phyloP scores from a whole-genome alignment of 2,113 vertebrate genomes.

The Hiodon tergisus region DNA sequence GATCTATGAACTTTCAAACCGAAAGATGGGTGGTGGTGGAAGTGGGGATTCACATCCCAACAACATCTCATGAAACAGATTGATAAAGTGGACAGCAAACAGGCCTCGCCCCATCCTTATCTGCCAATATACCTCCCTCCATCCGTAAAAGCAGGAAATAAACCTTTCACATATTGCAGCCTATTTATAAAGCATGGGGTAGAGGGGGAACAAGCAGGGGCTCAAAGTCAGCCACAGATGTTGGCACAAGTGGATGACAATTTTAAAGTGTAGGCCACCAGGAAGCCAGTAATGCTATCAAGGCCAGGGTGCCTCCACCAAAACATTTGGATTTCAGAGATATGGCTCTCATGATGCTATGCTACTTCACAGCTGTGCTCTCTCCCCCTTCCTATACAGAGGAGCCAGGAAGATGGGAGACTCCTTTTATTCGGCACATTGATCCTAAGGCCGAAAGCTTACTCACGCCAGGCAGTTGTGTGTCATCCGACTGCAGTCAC shows the following conservation, averaged over 20 bases:
- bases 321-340: conserved; percentile 42
- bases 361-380: conserved; percentile 22
- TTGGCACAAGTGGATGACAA: conserved; percentile 34
- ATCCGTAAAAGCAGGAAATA: conserved; percentile 17
- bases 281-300: conserved; percentile 38
- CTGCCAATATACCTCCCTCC: conserved; percentile 13
- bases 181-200: conserved; percentile 36
- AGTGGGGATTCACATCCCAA: conserved; percentile 47
- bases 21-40: conserved; percentile 26
- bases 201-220: conserved; percentile 5
- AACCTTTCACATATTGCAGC: conserved; percentile 30
- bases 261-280: conserved; percentile 44
- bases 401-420: too few relatives aligned
- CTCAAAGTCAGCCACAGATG: conserved; percentile 33
- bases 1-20: conserved; percentile 55
- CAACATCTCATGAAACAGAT: conserved; percentile 50
- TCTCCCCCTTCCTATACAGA: not conserved
- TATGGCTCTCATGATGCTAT: conserved; percentile 19
- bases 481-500: not conserved
- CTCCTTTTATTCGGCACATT: too few relatives aligned
- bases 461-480: too few relatives aligned
- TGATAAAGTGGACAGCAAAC: conserved; percentile 48
- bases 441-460: too few relatives aligned
- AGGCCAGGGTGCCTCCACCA: conserved; percentile 24
- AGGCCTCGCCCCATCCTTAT: conserved; percentile 19